These are phyloP conservation scores for Scaptomyza reducta DNA, from an alignment of 2,888 invertebrate species.

Conservation along the genomic window DNA sequence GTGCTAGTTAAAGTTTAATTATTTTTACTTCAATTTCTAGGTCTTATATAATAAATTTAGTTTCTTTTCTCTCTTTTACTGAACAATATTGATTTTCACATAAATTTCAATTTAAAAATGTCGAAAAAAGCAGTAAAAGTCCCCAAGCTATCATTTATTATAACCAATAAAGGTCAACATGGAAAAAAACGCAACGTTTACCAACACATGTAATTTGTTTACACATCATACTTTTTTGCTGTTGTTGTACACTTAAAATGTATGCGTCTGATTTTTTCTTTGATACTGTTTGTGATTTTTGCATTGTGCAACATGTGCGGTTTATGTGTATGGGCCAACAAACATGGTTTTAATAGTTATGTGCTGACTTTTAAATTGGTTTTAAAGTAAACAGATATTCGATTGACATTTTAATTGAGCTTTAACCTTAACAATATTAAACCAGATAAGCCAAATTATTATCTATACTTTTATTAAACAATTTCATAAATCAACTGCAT, in stretches of 20 bases:
- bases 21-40: not conserved
- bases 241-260: not conserved
- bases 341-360: not conserved
- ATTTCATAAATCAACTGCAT: no score
- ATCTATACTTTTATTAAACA: no score
- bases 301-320: constrained; percentile 43
- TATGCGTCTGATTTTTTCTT: not conserved
- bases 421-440: not conserved
- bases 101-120: not conserved
- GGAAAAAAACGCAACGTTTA: not conserved
- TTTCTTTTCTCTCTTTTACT: not conserved
- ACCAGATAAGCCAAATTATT: no score
- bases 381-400: not conserved
- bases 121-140: not conserved
- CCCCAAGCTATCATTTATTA: not conserved
- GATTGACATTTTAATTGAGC: not conserved
- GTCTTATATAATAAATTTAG: not conserved
- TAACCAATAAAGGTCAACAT: not conserved
- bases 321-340: constrained; percentile 44
- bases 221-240: not conserved
- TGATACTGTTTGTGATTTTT: not conserved
- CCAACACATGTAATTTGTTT: not conserved
- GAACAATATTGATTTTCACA: not conserved
- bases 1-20: not conserved
- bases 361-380: not conserved